Conservation (phyloP, 2,888 invertebrate genomes). For the Platerodrilus igneus region DNA sequence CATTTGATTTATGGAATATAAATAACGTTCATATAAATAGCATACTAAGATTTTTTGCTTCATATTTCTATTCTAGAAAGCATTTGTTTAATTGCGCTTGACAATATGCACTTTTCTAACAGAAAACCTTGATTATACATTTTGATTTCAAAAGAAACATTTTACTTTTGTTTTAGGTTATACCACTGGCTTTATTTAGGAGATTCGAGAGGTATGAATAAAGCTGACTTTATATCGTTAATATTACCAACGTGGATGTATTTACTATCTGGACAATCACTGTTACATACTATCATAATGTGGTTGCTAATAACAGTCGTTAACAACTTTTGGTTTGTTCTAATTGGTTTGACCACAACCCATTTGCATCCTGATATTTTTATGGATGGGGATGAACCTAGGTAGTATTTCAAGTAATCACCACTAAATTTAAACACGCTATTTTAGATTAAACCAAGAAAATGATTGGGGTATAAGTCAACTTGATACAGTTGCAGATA, state of each 20-base stretch:
- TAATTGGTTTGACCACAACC: constrained; percentile 67
- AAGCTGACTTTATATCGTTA: constrained; percentile 46
- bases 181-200: too few relatives aligned
- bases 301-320: constrained; percentile 62
- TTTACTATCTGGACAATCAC: constrained; percentile 38
- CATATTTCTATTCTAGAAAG: too few relatives aligned
- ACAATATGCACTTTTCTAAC: too few relatives aligned
- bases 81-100: too few relatives aligned
- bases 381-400: constrained; percentile 71
- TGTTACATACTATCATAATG: constrained; percentile 44
- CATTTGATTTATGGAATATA: too few relatives aligned
- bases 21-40: too few relatives aligned
- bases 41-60: too few relatives aligned
- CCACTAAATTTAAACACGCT: neutral
- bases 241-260: constrained; percentile 48
- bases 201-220: too few relatives aligned
- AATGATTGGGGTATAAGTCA: constrained; percentile 77
- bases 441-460: constrained; percentile 44
- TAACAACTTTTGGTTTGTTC: constrained; percentile 58
- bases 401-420: constrained; percentile 44
- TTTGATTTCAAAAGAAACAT: too few relatives aligned
- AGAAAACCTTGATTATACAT: too few relatives aligned
- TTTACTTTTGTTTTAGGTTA: too few relatives aligned
- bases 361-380: constrained; percentile 78
- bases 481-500: constrained; percentile 69